phyloP scores from a whole-genome alignment of 2,113 vertebrate species.

The Ciconia boyciana region DNA sequence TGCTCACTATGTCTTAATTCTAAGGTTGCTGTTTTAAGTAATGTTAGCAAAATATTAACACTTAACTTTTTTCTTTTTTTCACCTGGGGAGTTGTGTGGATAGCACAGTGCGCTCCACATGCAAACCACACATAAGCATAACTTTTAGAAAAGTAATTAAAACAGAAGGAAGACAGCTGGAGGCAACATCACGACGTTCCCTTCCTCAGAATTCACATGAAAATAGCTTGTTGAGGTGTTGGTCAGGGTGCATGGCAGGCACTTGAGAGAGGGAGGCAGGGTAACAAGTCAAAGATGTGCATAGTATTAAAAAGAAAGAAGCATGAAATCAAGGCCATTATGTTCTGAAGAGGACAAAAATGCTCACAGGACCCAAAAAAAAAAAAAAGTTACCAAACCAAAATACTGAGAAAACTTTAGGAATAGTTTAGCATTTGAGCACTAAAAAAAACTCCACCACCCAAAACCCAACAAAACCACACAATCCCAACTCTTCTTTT shows the following conservation, averaged over 20 bases:
- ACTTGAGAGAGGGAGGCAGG: not conserved
- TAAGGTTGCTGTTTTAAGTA: not conserved
- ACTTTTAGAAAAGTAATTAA: not conserved
- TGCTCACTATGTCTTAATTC: not conserved
- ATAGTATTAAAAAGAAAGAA: not conserved
- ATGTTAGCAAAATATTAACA: not conserved
- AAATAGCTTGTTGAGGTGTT: not conserved
- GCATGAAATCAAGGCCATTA: not conserved
- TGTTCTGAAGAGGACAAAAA: not conserved
- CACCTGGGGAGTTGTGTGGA: not conserved
- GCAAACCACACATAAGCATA: not conserved
- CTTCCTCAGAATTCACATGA: not conserved
- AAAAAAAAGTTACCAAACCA: not conserved
- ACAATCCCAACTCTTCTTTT: not conserved
- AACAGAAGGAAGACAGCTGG: not conserved
- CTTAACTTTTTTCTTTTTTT: not conserved
- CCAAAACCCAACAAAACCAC: no score
- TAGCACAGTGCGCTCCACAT: not conserved
- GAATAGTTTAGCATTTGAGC: not conserved
- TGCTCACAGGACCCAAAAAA: not conserved
- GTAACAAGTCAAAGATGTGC: not conserved
- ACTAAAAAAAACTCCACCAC: not conserved
- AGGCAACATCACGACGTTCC: not conserved
- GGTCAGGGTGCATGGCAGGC: not conserved
- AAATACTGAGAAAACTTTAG: not conserved